Percentiles rank a stretch among this genome's conserved stretches.
These are phyloP conservation scores for Pseudochaenichthys georgianus DNA, from an alignment of 2,797 vertebrate genomes.

Conservation along the genomic window DNA sequence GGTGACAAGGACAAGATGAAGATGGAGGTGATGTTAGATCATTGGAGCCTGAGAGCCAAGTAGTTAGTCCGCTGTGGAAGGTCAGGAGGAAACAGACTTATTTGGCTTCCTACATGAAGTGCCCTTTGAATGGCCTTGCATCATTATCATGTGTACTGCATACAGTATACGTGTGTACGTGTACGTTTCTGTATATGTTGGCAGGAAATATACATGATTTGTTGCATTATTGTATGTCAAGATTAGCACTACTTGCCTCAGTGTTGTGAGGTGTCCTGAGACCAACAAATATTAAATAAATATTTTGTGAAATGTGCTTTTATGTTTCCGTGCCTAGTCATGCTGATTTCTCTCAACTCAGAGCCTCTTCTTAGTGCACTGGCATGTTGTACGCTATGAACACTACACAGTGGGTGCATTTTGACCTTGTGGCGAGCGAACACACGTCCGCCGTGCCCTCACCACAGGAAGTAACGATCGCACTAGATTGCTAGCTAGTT, in stretches of 20 bases:
- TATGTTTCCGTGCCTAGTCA: background rate
- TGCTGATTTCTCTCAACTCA: no score
- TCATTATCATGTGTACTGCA: no score
- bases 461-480: no score
- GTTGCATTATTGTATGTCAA: background rate
- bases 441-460: no score
- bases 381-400: no score
- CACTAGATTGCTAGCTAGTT: no score
- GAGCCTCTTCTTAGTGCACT: no score
- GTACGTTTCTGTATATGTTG: background rate
- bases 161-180: background rate
- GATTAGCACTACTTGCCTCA: background rate
- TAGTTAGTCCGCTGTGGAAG: constrained; percentile 3
- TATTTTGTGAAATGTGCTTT: background rate
- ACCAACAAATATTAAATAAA: background rate
- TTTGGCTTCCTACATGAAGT: background rate
- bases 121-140: background rate
- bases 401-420: no score
- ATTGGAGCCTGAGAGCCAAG: constrained; percentile 44
- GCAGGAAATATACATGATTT: no score
- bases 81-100: background rate
- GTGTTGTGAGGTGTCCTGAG: background rate
- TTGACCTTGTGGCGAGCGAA: no score
- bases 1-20: constrained; percentile 68
- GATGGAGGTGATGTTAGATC: constrained; percentile 53